Evolutionary conservation across 2,888 invertebrate species (phyloP).

Genomic region (Agrilus biguttatus): DNA sequence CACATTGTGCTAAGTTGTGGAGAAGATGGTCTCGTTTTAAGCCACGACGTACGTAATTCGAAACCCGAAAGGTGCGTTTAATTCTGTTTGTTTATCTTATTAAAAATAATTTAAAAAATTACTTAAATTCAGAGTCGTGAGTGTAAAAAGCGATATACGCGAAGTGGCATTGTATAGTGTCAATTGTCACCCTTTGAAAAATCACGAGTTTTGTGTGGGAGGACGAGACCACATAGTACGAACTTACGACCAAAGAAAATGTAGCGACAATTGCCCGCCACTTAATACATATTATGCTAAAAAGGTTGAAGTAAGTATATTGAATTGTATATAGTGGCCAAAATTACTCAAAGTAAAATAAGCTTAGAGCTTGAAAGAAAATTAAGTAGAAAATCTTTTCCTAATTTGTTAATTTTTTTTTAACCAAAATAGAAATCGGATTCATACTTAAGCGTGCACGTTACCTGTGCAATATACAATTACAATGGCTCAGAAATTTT

Average conservation of each 20-base stretch:
- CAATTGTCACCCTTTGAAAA: slow-evolving; percentile 64
- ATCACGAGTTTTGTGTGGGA: slow-evolving; percentile 66
- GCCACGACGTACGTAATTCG: slow-evolving; percentile 65
- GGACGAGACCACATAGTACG: slow-evolving; percentile 69
- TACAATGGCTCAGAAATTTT: slow-evolving; percentile 81
- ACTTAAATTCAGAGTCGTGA: slow-evolving; percentile 39
- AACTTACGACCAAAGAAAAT: slow-evolving; percentile 57
- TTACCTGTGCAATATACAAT: slow-evolving; percentile 85
- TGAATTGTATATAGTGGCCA: no score
- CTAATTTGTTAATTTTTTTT: no score
- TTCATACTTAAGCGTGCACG: slow-evolving; percentile 34
- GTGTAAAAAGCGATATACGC: slow-evolving; percentile 39
- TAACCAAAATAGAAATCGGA: slow-evolving; percentile 7
- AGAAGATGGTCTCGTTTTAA: slow-evolving; percentile 72
- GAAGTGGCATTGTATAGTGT: slow-evolving; percentile 78
- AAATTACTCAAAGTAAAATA: no score
- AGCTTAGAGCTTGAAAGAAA: no score
- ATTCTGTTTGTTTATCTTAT: not conserved
- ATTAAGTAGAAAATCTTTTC: no score
- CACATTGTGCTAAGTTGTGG: slow-evolving; percentile 73
- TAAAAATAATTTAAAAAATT: not conserved
- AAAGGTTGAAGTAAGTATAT: slow-evolving; percentile 12
- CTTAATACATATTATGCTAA: slow-evolving; percentile 21
- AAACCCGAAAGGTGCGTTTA: slow-evolving; percentile 44
- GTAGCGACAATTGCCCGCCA: slow-evolving; percentile 12